These are phyloP conservation scores for Mungos mungo DNA, from an alignment of 2,113 vertebrate genomes.

Conservation along the genomic window DNA sequence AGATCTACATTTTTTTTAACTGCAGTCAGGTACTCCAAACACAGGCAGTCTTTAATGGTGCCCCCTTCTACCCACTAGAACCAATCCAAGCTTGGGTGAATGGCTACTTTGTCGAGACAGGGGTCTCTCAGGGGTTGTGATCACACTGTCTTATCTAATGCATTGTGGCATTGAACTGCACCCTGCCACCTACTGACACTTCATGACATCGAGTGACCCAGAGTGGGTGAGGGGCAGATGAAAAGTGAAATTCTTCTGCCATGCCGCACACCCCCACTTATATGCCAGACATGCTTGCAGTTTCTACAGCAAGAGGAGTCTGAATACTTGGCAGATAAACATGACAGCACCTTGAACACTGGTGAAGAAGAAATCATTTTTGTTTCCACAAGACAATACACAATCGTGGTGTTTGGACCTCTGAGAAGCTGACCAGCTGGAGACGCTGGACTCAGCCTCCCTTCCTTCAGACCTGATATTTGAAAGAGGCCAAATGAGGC, in stretches of 20 bases:
- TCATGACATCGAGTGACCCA: constrained; percentile 10
- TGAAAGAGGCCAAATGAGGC: constrained; percentile 24
- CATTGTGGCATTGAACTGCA: not conserved
- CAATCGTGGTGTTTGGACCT: constrained; percentile 63
- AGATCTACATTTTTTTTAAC: not conserved
- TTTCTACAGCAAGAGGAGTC: constrained; percentile 61
- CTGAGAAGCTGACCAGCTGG: constrained; percentile 43
- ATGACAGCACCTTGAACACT: constrained; percentile 70
- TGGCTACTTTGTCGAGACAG: not conserved
- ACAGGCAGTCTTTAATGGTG: not conserved
- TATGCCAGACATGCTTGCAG: constrained; percentile 20
- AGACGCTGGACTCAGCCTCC: constrained; percentile 38
- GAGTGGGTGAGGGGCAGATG: not conserved
- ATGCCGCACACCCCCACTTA: not conserved
- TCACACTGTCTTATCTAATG: not conserved
- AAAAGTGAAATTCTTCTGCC: constrained; percentile 47
- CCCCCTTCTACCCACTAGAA: not conserved
- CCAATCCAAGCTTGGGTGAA: not conserved
- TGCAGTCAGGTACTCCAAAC: not conserved
- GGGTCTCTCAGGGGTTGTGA: not conserved
- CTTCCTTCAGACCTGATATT: constrained; percentile 40
- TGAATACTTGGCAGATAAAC: constrained; percentile 72
- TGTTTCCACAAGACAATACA: constrained; percentile 69
- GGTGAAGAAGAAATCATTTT: constrained; percentile 76
- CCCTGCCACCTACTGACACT: constrained; percentile 31